Conservation (phyloP, 2,888 invertebrate genomes). For the Halictus quadricinctus region DNA sequence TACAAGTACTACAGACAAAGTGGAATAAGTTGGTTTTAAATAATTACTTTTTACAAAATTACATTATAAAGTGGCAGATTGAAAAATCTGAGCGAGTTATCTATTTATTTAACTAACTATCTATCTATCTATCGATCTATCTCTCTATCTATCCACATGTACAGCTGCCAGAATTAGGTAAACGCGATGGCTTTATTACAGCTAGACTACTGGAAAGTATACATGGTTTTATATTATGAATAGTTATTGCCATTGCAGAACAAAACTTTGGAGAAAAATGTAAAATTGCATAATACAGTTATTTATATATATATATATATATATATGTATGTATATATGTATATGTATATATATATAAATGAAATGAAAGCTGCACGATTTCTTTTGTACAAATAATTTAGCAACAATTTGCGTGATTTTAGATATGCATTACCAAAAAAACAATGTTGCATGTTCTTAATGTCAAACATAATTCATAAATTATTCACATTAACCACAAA, state of each 20-base stretch:
- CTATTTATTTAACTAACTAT: slow-evolving; percentile 65
- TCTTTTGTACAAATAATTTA: slow-evolving; percentile 66
- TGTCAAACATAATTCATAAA: slow-evolving; percentile 58
- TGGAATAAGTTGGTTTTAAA: slow-evolving; percentile 79
- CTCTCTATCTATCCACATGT: slow-evolving; percentile 78
- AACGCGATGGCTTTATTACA: slow-evolving; percentile 72
- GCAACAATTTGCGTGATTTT: slow-evolving; percentile 52
- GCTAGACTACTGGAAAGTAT: slow-evolving; percentile 77
- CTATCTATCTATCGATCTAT: slow-evolving; percentile 63
- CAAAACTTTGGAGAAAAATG: slow-evolving; percentile 55
- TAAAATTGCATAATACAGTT: slow-evolving; percentile 60
- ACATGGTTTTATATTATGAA: slow-evolving; percentile 70
- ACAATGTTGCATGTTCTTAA: slow-evolving; percentile 52
- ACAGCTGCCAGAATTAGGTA: slow-evolving; percentile 75
- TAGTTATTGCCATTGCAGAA: slow-evolving; percentile 78
- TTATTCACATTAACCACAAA: slow-evolving; percentile 51
- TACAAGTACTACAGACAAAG: slow-evolving; percentile 78
- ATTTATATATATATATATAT: slow-evolving; percentile 55
- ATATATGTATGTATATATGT: not conserved
- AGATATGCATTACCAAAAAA: slow-evolving; percentile 55
- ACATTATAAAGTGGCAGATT: slow-evolving; percentile 81
- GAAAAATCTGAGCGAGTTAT: slow-evolving; percentile 76
- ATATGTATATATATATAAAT: slow-evolving; percentile 33
- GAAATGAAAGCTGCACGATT: slow-evolving; percentile 56
- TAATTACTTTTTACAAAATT: slow-evolving; percentile 82